Conservation (phyloP, 2,113 vertebrate genomes). For the Aleadryas rufinucha region DNA sequence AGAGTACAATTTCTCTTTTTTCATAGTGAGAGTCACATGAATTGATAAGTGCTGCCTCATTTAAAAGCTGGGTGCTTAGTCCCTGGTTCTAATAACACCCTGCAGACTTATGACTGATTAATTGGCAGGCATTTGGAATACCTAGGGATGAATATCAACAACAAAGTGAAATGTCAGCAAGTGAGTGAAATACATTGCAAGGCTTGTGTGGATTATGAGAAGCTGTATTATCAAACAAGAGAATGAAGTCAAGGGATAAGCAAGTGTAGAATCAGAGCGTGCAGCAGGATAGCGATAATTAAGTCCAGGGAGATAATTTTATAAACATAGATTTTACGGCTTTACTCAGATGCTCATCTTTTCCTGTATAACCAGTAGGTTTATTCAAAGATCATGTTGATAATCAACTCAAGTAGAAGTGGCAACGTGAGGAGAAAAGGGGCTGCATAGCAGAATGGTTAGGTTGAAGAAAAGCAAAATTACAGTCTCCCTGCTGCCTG, state of each 20-base stretch:
- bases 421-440: not conserved
- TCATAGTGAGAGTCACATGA: not conserved
- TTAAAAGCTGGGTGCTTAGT: not conserved
- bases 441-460: not conserved
- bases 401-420: not conserved
- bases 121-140: not conserved
- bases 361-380: not conserved
- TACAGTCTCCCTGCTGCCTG: not conserved
- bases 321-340: not conserved
- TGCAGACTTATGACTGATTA: not conserved
- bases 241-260: not conserved
- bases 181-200: not conserved
- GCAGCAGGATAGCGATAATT: not conserved
- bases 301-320: not conserved
- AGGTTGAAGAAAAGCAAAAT: not conserved
- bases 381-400: not conserved
- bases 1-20: not conserved
- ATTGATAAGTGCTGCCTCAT: not conserved
- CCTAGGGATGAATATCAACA: not conserved
- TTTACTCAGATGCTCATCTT: not conserved
- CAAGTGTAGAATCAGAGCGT: not conserved
- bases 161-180: conserved; percentile 4
- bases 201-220: not conserved
- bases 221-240: not conserved
- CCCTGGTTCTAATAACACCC: not conserved